Conservation (phyloP, 2,888 invertebrate species). For the Drosophila longiperda region DNA sequence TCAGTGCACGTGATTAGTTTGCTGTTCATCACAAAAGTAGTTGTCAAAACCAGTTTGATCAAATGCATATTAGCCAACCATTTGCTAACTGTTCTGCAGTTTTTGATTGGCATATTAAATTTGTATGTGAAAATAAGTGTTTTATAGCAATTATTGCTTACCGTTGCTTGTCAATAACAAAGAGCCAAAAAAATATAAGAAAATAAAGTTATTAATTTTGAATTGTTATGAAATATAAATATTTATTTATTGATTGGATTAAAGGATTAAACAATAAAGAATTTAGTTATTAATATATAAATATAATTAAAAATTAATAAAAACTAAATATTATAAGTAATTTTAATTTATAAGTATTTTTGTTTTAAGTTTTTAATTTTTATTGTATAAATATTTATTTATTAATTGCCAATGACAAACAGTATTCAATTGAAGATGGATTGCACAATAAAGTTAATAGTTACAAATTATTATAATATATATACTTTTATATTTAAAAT, state of each 20-base stretch:
- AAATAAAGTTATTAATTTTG: background rate
- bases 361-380: no score
- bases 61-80: conserved; percentile 4
- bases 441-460: no score
- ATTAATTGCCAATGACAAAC: no score
- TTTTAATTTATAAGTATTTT: no score
- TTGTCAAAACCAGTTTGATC: conserved; percentile 25
- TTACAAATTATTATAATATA: background rate
- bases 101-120: background rate
- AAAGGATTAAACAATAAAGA: no score
- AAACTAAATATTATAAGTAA: no score
- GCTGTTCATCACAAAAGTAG: conserved; percentile 22
- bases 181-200: background rate
- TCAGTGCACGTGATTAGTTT: conserved; percentile 38
- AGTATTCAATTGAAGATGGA: background rate
- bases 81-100: background rate
- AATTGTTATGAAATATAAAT: background rate
- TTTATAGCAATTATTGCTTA: background rate
- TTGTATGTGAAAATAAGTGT: background rate
- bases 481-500: background rate
- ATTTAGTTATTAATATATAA: no score
- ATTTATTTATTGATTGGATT: background rate
- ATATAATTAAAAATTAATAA: no score
- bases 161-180: background rate
- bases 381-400: no score